Conservation (phyloP, 1,140 invertebrate genomes). For the Platyscapa corneri region DNA sequence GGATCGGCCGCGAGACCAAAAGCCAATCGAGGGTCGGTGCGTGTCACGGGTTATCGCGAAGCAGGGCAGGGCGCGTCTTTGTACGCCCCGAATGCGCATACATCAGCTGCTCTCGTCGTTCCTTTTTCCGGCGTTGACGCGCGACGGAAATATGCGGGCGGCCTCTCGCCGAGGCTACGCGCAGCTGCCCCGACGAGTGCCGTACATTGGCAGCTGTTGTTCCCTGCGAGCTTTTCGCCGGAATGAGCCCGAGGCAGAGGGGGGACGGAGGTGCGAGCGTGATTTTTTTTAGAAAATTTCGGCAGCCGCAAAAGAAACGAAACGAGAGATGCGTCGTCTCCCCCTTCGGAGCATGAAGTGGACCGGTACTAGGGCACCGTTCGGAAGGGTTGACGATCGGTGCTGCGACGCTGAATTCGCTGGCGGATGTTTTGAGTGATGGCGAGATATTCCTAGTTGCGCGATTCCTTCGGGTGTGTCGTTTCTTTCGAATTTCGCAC, state of each 20-base stretch:
- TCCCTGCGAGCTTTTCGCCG: not conserved
- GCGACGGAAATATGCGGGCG: conserved; percentile 18
- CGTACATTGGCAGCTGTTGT: not conserved
- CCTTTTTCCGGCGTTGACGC: not conserved
- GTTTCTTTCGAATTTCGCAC: too few relatives aligned
- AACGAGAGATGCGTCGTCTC: too few relatives aligned
- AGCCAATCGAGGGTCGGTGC: too few relatives aligned
- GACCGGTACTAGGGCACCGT: not conserved
- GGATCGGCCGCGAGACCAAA: not conserved
- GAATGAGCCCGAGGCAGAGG: not conserved
- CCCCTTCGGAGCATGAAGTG: not conserved
- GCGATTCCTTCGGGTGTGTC: too few relatives aligned
- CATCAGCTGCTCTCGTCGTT: conserved; percentile 21
- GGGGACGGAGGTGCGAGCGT: too few relatives aligned
- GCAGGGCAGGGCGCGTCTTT: not conserved
- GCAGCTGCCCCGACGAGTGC: not conserved
- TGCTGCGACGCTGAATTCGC: too few relatives aligned
- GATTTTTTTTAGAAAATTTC: too few relatives aligned
- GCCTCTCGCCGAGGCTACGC: not conserved
- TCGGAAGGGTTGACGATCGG: not conserved
- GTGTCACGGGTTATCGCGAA: not conserved
- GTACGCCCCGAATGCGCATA: not conserved
- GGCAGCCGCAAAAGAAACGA: too few relatives aligned
- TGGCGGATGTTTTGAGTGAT: not conserved
- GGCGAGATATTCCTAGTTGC: too few relatives aligned